Evolutionary conservation across 2,113 vertebrate genomes (phyloP).

Genomic region (Hystrix cristata): DNA sequence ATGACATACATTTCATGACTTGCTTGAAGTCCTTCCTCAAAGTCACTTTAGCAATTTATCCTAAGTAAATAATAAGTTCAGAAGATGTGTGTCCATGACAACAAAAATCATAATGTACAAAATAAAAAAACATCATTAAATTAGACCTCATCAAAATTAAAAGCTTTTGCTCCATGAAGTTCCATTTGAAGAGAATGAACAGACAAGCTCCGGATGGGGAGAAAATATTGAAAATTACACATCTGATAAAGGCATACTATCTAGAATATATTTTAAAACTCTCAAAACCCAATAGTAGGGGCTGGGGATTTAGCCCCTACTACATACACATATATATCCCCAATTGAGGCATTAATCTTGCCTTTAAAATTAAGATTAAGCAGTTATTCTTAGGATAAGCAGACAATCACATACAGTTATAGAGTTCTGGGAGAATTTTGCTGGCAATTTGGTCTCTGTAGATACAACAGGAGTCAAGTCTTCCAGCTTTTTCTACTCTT

Average conservation of each 20-base stretch:
- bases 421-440: background rate
- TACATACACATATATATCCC: background rate
- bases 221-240: background rate
- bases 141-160: slow-evolving; percentile 9
- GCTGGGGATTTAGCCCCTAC: too few species aligned
- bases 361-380: background rate
- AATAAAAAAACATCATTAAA: background rate
- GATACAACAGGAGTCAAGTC: background rate
- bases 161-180: background rate
- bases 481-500: background rate
- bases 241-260: background rate
- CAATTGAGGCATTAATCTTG: background rate
- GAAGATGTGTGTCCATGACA: background rate
- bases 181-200: background rate
- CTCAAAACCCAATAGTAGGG: background rate
- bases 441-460: background rate
- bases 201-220: background rate
- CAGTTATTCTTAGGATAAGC: background rate
- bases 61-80: background rate
- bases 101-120: background rate
- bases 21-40: background rate
- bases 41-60: background rate
- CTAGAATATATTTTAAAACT: background rate
- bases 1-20: background rate
- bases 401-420: background rate